These are phyloP conservation scores for Ctenicera cuprea DNA, from an alignment of 2,888 invertebrate species.

Conservation along the genomic window DNA sequence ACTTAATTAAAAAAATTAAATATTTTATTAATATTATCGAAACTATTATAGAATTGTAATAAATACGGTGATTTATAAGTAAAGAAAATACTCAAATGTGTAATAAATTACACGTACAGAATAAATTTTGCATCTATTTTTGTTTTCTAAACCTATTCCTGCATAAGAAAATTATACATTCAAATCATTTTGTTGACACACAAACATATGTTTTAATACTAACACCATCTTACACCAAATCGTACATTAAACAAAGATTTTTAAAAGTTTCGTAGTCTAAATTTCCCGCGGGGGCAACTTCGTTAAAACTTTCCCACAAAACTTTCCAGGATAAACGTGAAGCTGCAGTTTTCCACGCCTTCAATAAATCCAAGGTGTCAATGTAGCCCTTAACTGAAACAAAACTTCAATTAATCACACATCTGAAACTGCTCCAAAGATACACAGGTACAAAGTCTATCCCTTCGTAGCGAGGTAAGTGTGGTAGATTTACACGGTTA, in stretches of 20 bases:
- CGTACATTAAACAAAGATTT: slow-evolving; percentile 12
- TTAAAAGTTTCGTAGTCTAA: slow-evolving; percentile 44
- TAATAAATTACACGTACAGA: not conserved
- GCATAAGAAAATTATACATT: not conserved
- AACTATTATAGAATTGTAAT: not conserved
- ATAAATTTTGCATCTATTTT: no score
- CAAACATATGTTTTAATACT: not conserved
- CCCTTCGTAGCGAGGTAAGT: no score
- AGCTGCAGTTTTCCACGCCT: slow-evolving; percentile 23
- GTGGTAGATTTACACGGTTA: not conserved
- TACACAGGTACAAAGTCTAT: not conserved
- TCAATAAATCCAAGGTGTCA: slow-evolving; percentile 34
- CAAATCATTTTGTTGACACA: not conserved
- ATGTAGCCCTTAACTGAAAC: slow-evolving; percentile 44
- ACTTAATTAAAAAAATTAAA: not conserved
- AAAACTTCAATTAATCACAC: slow-evolving; percentile 18
- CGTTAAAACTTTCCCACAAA: slow-evolving; percentile 36
- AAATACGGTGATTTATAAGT: not conserved
- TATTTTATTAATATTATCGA: not conserved
- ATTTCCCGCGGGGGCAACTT: slow-evolving; percentile 26
- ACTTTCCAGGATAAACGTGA: slow-evolving; percentile 39
- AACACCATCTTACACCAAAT: not conserved
- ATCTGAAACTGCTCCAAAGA: not conserved
- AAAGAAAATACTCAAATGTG: not conserved
- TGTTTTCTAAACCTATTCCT: not conserved